These are phyloP conservation scores for Prosopocoilus inquinatus DNA, from an alignment of 2,888 invertebrate species.

Conservation along the genomic window DNA sequence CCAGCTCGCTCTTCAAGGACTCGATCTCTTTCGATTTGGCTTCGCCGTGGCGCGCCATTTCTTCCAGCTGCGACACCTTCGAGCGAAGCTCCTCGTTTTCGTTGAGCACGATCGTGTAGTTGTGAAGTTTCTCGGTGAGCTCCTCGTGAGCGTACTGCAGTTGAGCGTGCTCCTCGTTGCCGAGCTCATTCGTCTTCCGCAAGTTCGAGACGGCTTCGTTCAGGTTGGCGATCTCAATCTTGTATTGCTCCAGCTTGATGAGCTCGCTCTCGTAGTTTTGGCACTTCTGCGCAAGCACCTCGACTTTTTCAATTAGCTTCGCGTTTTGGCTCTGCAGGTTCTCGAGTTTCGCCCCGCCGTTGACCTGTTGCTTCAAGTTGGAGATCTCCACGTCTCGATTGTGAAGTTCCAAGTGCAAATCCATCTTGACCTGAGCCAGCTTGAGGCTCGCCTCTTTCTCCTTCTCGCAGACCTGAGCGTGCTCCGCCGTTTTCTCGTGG, in stretches of 20 bases:
- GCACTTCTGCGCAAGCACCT: conserved; percentile 40
- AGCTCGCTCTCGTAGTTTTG: conserved; percentile 43
- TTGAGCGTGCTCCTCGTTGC: conserved; percentile 6
- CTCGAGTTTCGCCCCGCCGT: conserved; percentile 37
- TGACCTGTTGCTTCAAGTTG: conserved; percentile 36
- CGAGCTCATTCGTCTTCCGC: conserved; percentile 21
- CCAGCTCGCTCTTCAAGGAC: conserved; percentile 3
- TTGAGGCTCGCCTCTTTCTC: conserved; percentile 48
- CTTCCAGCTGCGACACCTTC: conserved; percentile 3
- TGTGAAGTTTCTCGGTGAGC: conserved; percentile 2
- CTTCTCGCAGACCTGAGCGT: conserved; percentile 35
- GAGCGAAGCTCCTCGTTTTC: neutral
- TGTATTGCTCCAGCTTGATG: conserved; percentile 42
- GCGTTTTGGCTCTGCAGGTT: conserved; percentile 45
- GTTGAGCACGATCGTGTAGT: neutral
- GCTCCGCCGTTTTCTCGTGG: conserved; percentile 31
- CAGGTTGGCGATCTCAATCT: conserved; percentile 32
- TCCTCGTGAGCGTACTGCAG: neutral
- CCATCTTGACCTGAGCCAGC: conserved; percentile 48
- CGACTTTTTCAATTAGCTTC: conserved; percentile 47
- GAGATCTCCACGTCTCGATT: conserved; percentile 44
- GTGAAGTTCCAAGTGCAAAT: conserved; percentile 47
- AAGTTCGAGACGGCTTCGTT: conserved; percentile 24
- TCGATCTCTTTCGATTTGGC: conserved; percentile 8
- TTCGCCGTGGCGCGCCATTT: neutral